Evolutionary conservation across 2,888 invertebrate genomes (phyloP).

Genomic region (Brachynemurus nebulosus): DNA sequence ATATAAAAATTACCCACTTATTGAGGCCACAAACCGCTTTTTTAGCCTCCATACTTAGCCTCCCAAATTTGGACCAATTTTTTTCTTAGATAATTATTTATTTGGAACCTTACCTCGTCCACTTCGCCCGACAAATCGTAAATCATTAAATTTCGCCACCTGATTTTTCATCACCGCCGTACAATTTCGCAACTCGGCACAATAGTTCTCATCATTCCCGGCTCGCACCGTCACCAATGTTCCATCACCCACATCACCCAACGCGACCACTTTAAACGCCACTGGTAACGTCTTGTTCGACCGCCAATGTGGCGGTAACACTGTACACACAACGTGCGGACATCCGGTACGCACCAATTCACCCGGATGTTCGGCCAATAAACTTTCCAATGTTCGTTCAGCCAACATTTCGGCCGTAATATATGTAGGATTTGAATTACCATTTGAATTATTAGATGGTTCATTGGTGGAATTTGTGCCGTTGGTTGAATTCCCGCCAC

Average conservation of each 20-base stretch:
- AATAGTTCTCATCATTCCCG: constrained; percentile 97
- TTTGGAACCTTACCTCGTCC: constrained; percentile 91
- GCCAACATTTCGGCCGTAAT: constrained; percentile 84
- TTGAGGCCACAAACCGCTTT: no score
- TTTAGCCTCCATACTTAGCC: no score
- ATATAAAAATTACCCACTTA: no score
- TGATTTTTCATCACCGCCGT: constrained; percentile 97
- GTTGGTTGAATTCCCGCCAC: constrained; percentile 16
- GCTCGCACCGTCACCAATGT: constrained; percentile 91
- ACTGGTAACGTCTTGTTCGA: constrained; percentile 96
- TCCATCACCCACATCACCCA: constrained; percentile 91
- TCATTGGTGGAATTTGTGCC: constrained; percentile 23
- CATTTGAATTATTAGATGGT: constrained; percentile 20
- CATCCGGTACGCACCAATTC: constrained; percentile 85
- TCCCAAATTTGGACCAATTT: no score
- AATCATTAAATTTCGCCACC: constrained; percentile 97
- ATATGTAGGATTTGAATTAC: constrained; percentile 34
- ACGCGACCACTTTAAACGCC: constrained; percentile 90
- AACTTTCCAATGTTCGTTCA: constrained; percentile 73
- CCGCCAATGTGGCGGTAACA: constrained; percentile 91
- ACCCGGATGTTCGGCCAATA: constrained; percentile 79
- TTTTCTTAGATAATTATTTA: no score
- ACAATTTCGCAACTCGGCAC: constrained; percentile 88
- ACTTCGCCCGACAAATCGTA: constrained; percentile 95
- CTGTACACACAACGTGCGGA: constrained; percentile 91